These are phyloP conservation scores for Formicarius rufipectus DNA, from an alignment of 2,113 vertebrate genomes.

Conservation along the genomic window DNA sequence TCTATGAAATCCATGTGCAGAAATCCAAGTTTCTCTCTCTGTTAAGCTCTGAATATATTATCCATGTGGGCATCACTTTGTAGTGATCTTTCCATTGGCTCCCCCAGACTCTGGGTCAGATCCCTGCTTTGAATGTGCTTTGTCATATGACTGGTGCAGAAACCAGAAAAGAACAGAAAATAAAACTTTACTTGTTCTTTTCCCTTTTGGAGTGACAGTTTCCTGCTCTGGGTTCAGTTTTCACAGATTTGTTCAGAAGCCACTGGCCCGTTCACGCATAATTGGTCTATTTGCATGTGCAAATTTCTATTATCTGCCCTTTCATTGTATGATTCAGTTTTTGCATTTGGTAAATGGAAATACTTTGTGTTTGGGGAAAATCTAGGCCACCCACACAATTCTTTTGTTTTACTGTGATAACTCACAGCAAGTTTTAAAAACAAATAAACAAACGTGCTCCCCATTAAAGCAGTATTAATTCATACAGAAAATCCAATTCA, in stretches of 20 bases:
- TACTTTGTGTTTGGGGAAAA: not conserved
- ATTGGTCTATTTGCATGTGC: not conserved
- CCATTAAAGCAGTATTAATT: not conserved
- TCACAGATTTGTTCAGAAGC: not conserved
- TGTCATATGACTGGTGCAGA: not conserved
- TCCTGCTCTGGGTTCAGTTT: not conserved
- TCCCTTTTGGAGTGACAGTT: not conserved
- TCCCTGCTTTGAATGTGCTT: not conserved
- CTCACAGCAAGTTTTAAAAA: not conserved
- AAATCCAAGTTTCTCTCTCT: not conserved
- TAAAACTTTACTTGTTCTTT: not conserved
- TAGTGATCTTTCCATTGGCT: not conserved
- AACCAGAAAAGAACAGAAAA: not conserved
- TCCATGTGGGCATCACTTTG: not conserved
- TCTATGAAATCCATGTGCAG: conserved; percentile 8
- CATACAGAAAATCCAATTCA: not conserved
- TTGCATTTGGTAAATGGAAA: not conserved
- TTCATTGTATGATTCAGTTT: not conserved
- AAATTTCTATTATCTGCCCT: not conserved
- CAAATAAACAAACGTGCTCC: not conserved
- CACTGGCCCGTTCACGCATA: not conserved
- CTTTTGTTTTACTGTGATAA: not conserved
- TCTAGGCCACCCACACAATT: not conserved
- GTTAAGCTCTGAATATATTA: not conserved
- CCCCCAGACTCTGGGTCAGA: not conserved